A percentile compares a stretch with the other conserved stretches of the same genome.
Conservation (phyloP, 2,113 vertebrate species). For the Maccullochella peelii region DNA sequence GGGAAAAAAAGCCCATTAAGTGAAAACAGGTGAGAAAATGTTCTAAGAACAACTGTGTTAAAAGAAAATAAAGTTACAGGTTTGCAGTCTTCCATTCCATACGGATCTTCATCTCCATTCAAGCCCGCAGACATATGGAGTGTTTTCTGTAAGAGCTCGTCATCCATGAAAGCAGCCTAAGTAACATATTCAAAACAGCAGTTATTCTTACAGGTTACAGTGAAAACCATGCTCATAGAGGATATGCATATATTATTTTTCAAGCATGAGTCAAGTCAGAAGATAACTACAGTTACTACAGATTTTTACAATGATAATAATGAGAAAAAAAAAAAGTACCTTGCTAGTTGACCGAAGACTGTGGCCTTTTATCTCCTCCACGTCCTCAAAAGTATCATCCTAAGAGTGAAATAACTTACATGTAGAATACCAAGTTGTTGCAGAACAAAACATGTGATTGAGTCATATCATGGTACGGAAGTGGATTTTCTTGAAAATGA, state of each 20-base stretch:
- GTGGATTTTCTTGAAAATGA: neutral
- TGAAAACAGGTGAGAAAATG: neutral
- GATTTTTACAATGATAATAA: neutral
- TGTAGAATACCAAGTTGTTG: too few relatives aligned
- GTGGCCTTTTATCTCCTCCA: neutral
- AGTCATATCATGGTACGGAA: neutral
- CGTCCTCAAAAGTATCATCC: slow-evolving; percentile 36
- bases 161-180: slow-evolving; percentile 47
- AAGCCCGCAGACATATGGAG: slow-evolving; percentile 8
- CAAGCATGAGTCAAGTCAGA: neutral
- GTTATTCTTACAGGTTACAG: neutral
- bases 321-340: neutral
- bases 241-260: neutral
- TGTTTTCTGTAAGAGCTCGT: slow-evolving; percentile 11
- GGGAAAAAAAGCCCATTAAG: neutral
- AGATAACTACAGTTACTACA: neutral
- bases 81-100: slow-evolving; percentile 39
- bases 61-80: slow-evolving; percentile 46
- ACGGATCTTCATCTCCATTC: slow-evolving; percentile 15
- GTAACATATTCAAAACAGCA: neutral
- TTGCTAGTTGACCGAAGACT: slow-evolving; percentile 18
- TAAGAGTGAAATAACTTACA: neutral
- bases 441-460: neutral
- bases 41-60: neutral
- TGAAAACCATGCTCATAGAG: neutral